Conservation (phyloP, 2,888 invertebrate species). For the Trypoxylon attenuatum region DNA sequence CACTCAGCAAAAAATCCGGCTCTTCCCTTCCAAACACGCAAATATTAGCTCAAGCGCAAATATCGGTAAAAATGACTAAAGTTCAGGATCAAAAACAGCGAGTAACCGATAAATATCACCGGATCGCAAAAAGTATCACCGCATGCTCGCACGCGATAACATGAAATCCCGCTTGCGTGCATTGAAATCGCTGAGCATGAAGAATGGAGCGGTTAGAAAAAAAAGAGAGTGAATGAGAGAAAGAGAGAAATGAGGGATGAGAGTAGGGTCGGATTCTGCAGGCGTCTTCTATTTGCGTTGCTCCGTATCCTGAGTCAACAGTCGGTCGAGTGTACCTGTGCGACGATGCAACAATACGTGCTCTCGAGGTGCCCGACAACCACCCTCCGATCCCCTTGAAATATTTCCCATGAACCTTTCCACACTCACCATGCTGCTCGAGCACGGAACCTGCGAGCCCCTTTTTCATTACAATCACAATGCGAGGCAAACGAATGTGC, state of each 20-base stretch:
- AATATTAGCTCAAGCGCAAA: too few relatives aligned
- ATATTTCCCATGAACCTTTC: constrained; percentile 34
- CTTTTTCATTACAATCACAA: constrained; percentile 30
- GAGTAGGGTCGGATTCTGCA: constrained; percentile 4
- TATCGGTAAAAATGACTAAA: too few relatives aligned
- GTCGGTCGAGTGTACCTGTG: constrained; percentile 32
- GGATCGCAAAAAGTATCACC: too few relatives aligned
- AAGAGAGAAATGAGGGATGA: too few relatives aligned
- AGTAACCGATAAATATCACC: too few relatives aligned
- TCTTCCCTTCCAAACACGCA: too few relatives aligned
- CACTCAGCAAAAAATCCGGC: too few relatives aligned
- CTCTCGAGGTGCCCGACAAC: constrained; percentile 1
- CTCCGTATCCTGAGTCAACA: constrained; percentile 48
- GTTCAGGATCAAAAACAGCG: too few relatives aligned
- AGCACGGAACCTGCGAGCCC: constrained; percentile 3
- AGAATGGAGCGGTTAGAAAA: too few relatives aligned
- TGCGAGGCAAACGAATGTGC: constrained; percentile 21
- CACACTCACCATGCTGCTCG: constrained; percentile 18
- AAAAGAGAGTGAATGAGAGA: too few relatives aligned
- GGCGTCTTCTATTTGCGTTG: constrained; percentile 32
- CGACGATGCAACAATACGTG: constrained; percentile 33
- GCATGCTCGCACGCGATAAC: constrained; percentile 26
- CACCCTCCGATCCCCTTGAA: constrained; percentile 10
- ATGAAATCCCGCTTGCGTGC: constrained; percentile 13
- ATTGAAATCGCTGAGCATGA: constrained; percentile 26